Evolutionary conservation across 2,888 invertebrate genomes (phyloP).

Genomic region (Drosophila paucipuncta): DNA sequence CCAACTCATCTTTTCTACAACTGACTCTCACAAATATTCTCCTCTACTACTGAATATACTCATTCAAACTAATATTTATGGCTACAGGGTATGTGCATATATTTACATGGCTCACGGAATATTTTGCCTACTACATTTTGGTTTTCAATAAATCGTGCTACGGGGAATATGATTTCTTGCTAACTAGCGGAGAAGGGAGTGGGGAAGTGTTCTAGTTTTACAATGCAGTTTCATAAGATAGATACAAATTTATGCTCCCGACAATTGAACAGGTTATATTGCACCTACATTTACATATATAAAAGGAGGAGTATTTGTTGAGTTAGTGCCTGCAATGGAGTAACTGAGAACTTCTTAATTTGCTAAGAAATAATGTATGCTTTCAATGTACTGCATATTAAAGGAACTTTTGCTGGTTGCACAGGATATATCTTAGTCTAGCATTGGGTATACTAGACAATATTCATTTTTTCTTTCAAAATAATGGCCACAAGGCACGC

Average conservation of each 20-base stretch:
- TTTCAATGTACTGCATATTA: background rate
- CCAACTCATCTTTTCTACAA: background rate
- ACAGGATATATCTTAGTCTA: slow-evolving; percentile 25
- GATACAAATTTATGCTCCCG: background rate
- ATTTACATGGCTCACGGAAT: slow-evolving; percentile 5
- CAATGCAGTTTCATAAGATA: background rate
- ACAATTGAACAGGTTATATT: background rate
- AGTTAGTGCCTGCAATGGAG: background rate
- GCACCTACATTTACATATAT: background rate
- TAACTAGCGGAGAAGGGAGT: background rate
- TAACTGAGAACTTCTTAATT: background rate
- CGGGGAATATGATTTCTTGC: slow-evolving; percentile 14
- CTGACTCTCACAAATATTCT: background rate
- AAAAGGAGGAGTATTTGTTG: background rate
- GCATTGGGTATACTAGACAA: slow-evolving; percentile 1
- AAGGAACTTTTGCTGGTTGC: background rate
- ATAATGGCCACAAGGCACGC: slow-evolving; percentile 36
- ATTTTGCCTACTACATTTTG: slow-evolving; percentile 16
- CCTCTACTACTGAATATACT: too few relatives aligned
- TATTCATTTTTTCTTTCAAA: slow-evolving; percentile 5
- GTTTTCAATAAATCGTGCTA: slow-evolving; percentile 29
- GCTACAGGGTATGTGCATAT: slow-evolving; percentile 19
- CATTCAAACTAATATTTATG: background rate
- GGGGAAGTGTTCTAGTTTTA: background rate
- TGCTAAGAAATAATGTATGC: background rate